A percentile compares a stretch with the other conserved stretches of the same genome.
These are phyloP conservation scores for Argopecten irradians DNA, from an alignment of 1,140 invertebrate genomes.

Conservation along the genomic window DNA sequence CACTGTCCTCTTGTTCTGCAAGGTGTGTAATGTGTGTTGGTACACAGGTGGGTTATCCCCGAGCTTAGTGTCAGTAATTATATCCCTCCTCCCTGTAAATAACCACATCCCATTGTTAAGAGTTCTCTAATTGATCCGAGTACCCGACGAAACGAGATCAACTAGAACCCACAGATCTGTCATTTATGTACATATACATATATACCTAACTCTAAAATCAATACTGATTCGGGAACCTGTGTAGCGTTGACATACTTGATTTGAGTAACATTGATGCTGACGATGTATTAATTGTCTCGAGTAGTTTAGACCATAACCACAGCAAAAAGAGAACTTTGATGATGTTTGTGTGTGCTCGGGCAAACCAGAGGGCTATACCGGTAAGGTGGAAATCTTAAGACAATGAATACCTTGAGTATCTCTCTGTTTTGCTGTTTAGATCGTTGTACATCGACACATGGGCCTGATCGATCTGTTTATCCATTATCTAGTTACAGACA, in stretches of 20 bases:
- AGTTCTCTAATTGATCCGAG: not conserved
- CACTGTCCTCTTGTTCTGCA: not conserved
- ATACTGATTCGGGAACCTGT: constrained; percentile 9
- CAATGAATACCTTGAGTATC: not conserved
- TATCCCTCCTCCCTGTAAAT: not conserved
- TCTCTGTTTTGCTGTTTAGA: not conserved
- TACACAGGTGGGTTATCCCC: not conserved
- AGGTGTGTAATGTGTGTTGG: not conserved
- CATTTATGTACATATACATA: not conserved
- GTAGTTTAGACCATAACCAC: not conserved
- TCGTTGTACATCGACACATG: not conserved
- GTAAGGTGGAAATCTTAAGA: not conserved
- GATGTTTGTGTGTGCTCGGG: not conserved
- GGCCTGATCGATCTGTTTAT: not conserved
- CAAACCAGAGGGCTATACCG: not conserved
- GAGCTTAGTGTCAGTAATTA: not conserved
- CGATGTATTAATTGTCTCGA: constrained; percentile 17
- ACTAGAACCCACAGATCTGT: not conserved
- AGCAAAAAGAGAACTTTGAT: not conserved
- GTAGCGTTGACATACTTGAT: constrained; percentile 9
- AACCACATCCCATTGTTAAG: not conserved
- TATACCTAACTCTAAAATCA: not conserved
- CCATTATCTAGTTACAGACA: not conserved
- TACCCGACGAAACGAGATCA: not conserved
- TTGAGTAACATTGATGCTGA: constrained; percentile 16